Percentiles rank a stretch among this genome's conserved stretches.
Conservation (phyloP, 2,113 vertebrate genomes). For the Cyphomyrus discorhynchus region DNA sequence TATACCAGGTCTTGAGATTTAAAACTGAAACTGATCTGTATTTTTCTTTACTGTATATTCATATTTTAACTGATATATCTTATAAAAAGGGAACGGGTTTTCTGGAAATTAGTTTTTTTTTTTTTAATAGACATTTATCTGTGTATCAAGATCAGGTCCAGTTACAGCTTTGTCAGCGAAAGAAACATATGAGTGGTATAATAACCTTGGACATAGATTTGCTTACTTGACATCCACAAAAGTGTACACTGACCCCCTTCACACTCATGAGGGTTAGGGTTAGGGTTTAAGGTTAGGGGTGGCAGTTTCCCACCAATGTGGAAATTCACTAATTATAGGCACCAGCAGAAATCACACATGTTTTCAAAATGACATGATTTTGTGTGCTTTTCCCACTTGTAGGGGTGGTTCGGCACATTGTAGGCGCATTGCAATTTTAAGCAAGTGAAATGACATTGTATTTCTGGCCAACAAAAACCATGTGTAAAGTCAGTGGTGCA, state of each 20-base stretch:
- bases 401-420: neutral
- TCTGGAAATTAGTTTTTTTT: neutral
- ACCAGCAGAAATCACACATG: neutral
- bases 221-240: neutral
- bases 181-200: neutral
- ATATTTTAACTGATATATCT: neutral
- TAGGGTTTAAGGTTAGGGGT: too few species aligned
- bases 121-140: neutral
- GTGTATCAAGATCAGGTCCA: neutral
- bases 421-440: neutral
- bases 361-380: neutral
- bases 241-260: neutral
- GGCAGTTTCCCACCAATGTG: too few species aligned
- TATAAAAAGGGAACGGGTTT: neutral
- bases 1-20: neutral
- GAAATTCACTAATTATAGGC: too few species aligned
- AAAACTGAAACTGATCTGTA: neutral
- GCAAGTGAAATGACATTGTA: neutral
- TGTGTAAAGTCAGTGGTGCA: too few species aligned
- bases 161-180: neutral
- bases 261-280: too few species aligned
- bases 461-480: neutral
- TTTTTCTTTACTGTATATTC: neutral
- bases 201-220: neutral
- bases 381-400: neutral